Conservation (phyloP, 1,140 invertebrate species). For the Zophobas morio region DNA sequence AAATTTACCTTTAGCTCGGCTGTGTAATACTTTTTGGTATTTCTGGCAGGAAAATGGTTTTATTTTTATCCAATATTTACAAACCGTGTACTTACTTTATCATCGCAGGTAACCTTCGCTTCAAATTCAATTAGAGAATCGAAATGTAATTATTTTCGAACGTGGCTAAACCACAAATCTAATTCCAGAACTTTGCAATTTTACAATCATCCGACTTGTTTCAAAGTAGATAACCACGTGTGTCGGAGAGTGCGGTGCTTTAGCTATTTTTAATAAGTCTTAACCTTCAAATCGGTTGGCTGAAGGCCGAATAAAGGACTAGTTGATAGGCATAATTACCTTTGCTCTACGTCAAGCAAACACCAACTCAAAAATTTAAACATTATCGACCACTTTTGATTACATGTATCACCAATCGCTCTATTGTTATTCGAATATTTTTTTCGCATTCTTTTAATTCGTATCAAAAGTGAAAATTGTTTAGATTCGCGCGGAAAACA, state of each 20-base stretch:
- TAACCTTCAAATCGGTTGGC: slow-evolving; percentile 45
- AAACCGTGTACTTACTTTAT: neutral
- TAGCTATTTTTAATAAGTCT: slow-evolving; percentile 48
- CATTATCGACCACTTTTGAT: neutral
- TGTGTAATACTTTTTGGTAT: slow-evolving; percentile 17
- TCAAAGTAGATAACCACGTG: slow-evolving; percentile 27
- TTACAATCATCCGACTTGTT: slow-evolving; percentile 2
- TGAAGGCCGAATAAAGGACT: slow-evolving; percentile 45
- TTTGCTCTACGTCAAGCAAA: slow-evolving; percentile 26
- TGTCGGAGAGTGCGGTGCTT: slow-evolving; percentile 44
- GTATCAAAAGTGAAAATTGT: neutral
- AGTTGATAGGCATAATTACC: slow-evolving; percentile 47
- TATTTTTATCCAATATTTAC: slow-evolving; percentile 17
- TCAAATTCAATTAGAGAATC: neutral
- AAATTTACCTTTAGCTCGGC: slow-evolving; percentile 13
- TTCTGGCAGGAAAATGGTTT: slow-evolving; percentile 14
- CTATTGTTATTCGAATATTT: neutral
- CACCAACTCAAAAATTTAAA: slow-evolving; percentile 2
- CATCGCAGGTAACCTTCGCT: neutral
- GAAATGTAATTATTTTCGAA: neutral
- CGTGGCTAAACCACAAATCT: slow-evolving; percentile 4
- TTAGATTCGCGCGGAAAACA: neutral
- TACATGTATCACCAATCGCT: neutral
- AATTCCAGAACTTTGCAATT: slow-evolving; percentile 1
- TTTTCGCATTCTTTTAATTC: neutral